Evolutionary conservation across 2,888 invertebrate genomes (phyloP).

Genomic region (Rhagonycha lutea): DNA sequence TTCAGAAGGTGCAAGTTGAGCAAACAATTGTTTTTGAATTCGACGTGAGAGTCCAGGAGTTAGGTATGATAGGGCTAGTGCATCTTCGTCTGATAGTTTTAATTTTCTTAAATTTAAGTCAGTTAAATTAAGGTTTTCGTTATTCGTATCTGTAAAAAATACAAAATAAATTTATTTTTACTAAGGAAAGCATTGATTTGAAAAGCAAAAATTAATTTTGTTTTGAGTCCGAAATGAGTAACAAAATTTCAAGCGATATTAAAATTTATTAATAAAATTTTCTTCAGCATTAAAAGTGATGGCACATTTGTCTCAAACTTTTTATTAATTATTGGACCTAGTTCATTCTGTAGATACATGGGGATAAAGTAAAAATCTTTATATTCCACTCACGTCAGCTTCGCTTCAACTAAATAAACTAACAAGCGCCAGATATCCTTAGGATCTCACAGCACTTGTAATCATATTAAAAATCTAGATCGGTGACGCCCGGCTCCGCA

Average conservation of each 20-base stretch:
- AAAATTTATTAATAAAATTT: neutral
- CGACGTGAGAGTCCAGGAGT: slow-evolving; percentile 73
- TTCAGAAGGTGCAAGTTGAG: slow-evolving; percentile 72
- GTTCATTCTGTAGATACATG: too few species aligned
- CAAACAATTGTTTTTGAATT: slow-evolving; percentile 71
- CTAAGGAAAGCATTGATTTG: neutral
- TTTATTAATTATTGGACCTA: too few species aligned
- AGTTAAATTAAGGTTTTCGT: slow-evolving; percentile 55
- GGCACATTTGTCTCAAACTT: neutral
- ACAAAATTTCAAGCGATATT: neutral
- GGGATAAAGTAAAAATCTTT: too few species aligned
- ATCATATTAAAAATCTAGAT: too few species aligned
- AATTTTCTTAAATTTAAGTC: slow-evolving; percentile 69
- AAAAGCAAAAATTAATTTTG: neutral
- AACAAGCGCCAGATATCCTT: too few species aligned
- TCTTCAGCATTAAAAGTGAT: neutral
- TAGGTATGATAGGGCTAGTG: slow-evolving; percentile 69
- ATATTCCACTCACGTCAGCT: too few species aligned
- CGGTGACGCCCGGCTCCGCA: too few species aligned
- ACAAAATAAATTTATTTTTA: neutral
- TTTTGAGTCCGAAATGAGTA: neutral
- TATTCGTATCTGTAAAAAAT: slow-evolving; percentile 48
- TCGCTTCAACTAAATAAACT: too few species aligned
- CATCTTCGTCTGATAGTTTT: slow-evolving; percentile 71
- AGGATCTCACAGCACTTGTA: too few species aligned